Base-by-base conservation (phyloP, 37 sponge, comb jelly and placozoan genomes). In the Dysidea cf. avara region DNA sequence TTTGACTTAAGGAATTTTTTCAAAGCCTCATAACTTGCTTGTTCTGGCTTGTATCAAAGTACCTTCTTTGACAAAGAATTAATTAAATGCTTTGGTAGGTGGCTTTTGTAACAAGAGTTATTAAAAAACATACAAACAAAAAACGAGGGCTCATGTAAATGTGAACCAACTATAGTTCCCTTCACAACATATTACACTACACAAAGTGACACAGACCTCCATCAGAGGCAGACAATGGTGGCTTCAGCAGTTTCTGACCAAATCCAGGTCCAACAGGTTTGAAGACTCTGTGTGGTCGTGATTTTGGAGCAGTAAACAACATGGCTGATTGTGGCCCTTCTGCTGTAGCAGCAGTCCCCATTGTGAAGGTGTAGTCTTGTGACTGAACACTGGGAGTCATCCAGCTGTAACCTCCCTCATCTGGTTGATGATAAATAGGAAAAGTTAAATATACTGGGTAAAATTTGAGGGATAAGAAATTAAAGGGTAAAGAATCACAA, bases 331-430 rank as follows among this genome's bases (percentile, higher is more conserved):
- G 80, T 32, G 61, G 79, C 20, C 59, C 28, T 61, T 67, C 51
- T 30, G 56, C 35, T 21, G 62, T 57, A 17, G 68, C 26, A 11
- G n/a, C 75, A 33, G 71, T 64, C 2, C 81, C 93, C 11, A 80
- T 22, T n/a, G 74, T 82, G 60, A 74, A 72, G 29, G 83, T 79
- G 60, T 59, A 22, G 28, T 81, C 86, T 67, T 58, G 68, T 16
- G 94, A 81, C 57, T 95, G 96, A 13, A 79, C 53, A 18, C 79
- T 63, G 18, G 96, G 96, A 7, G 89, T 61, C 83, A 95, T 84
- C 96, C 96, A 95, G 66, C 71, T 90, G 85, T 95, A 95, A 26
- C 84, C 76, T n/a, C 58, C 76, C 55, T 76, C 78, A 35, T 72
- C 80, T 56, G 9, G 9, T 43, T 5, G 46, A 9, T 9, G 9